Percentiles rank a stretch among this genome's conserved stretches.
Evolutionary conservation across 1,140 invertebrate species (phyloP).

Genomic region (Cydia strobilella): DNA sequence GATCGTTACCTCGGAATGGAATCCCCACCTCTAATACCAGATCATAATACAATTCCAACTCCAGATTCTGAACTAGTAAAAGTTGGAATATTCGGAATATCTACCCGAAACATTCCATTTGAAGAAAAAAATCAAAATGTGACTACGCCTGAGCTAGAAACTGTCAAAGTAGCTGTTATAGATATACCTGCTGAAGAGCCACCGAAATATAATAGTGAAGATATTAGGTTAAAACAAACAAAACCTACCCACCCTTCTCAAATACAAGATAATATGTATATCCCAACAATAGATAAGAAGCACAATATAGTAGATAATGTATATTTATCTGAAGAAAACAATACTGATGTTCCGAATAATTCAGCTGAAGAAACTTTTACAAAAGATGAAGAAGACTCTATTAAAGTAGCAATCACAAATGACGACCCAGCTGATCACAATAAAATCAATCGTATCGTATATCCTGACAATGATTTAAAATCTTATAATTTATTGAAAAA

Average conservation of each 20-base stretch:
- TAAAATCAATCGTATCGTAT: background rate
- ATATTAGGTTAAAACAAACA: background rate
- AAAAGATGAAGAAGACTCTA: background rate
- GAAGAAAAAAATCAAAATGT: conserved; percentile 8
- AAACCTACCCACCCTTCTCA: background rate
- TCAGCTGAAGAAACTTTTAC: background rate
- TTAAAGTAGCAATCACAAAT: background rate
- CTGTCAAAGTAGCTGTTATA: conserved; percentile 21
- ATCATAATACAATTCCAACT: conserved; percentile 2
- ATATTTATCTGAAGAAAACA: background rate
- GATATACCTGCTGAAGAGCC: background rate
- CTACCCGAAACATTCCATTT: background rate
- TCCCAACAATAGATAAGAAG: background rate
- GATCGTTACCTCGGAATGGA: background rate
- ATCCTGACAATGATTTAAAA: conserved; percentile 15
- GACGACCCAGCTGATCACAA: background rate
- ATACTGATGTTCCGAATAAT: background rate
- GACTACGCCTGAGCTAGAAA: conserved; percentile 14
- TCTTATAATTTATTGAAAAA: background rate
- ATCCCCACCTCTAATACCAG: conserved; percentile 1
- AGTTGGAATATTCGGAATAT: conserved; percentile 14
- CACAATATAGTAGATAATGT: background rate
- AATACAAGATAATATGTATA: background rate
- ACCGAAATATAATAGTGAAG: background rate
- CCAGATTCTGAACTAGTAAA: conserved; percentile 20